Evolutionary conservation across 2,797 vertebrate species (phyloP).

Genomic region (Bradypus variegatus): DNA sequence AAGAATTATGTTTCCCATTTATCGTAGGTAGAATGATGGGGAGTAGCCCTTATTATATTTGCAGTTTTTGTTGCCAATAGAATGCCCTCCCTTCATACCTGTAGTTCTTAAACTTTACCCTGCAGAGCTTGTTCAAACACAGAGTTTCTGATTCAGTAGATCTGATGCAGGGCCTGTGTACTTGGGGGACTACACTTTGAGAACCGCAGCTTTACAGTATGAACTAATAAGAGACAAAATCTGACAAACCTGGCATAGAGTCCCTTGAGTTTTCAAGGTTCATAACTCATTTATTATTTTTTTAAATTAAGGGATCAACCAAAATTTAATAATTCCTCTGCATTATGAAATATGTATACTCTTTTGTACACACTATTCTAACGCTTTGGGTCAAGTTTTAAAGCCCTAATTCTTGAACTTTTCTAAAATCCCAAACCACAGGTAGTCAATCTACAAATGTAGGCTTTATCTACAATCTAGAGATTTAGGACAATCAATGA

Average conservation of each 20-base stretch:
- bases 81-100: not conserved
- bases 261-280: conserved; percentile 14
- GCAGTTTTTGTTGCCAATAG: not conserved
- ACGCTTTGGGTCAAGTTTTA: not conserved
- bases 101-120: not conserved
- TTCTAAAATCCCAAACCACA: not conserved
- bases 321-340: not conserved
- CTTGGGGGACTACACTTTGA: not conserved
- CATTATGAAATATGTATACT: not conserved
- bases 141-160: not conserved
- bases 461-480: not conserved
- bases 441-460: not conserved
- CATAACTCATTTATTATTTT: conserved; percentile 6
- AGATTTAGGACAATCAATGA: not conserved
- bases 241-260: not conserved
- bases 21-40: too few relatives aligned
- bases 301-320: not conserved
- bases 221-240: not conserved
- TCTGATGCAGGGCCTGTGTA: not conserved
- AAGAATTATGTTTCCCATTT: not conserved
- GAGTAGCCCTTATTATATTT: not conserved
- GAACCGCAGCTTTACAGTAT: not conserved
- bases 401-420: conserved; percentile 9
- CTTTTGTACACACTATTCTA: not conserved
- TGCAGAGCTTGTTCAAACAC: not conserved